Evolutionary conservation across 2,113 vertebrate genomes (phyloP), one percentile per base, ranked within the genome.

Genomic region (Corythaeola cristata): DNA sequence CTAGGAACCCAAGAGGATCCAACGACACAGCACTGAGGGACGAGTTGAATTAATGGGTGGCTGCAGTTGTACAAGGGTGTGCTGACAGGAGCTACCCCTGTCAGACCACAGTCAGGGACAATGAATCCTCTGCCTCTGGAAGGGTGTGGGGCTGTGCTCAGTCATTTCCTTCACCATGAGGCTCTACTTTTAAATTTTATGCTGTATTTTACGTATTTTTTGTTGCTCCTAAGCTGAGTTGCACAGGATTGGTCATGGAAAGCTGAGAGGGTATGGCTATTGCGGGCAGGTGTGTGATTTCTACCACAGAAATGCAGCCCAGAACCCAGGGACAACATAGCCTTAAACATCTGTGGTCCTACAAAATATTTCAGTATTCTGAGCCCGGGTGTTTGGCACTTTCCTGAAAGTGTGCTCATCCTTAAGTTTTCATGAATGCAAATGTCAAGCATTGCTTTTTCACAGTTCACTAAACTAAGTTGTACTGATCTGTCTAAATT

Each of bases 401-500:
- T 86, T 14, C 41, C 47, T 50, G 63, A 28, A 76, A 84, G 41
- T 15, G 13, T 53, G 26, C 26, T 78, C 64, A 62, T 53, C 68
- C 50, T 82, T 58, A 83, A n/a, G n/a, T 93, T 92, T 71, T 85
- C 50, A 66, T 2, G 2, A 89, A 91, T 35, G 41, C 45, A 80
- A 85, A 83, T 83, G 63, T 63, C 81, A 94, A 76, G 59, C 30
- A 18, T 26, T 59, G 49, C 49, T 91, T 91, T 76, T 87, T 84
- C 47, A 53, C 23, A 39, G 47, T 60, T 94, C 75, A 86, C 58
- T 91, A 37, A 37, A 79, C 49, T 53, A 78, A 91, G 91, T 64
- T 71, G 39, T 62, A 91, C 63, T 64, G 49, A 80, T 85, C 72
- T 85, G 22, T 59, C 78, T 90, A 80, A 88, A 94, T 96, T 90